A percentile compares a stretch with the other conserved stretches of the same genome.
phyloP scores from a whole-genome alignment of 1,140 invertebrate genomes.

The Drosophila parabipectinata region DNA sequence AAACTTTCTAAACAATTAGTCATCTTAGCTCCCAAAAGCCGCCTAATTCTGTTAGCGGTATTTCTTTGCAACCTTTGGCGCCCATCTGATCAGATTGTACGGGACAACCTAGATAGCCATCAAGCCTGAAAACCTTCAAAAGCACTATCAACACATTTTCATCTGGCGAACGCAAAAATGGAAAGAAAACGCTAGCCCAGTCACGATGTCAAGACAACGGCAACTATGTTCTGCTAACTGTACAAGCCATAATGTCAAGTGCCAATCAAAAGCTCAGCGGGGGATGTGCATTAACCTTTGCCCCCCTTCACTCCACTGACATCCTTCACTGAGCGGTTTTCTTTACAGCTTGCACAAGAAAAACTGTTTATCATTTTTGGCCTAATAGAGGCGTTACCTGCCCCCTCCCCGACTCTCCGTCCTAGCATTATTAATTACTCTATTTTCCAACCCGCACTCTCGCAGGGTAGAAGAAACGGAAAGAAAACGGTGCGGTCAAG shows the following conservation, averaged over 20 bases:
- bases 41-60: constrained; percentile 16
- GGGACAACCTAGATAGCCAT: constrained; percentile 46
- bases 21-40: background rate
- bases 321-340: constrained; percentile 53
- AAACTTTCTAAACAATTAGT: constrained; percentile 5
- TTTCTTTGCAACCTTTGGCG: background rate
- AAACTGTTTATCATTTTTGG: constrained; percentile 74
- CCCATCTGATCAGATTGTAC: constrained; percentile 1
- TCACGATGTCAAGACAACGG: constrained; percentile 63
- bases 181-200: constrained; percentile 36
- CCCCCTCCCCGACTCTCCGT: constrained; percentile 32
- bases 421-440: constrained; percentile 72
- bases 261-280: constrained; percentile 72
- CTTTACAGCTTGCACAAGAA: constrained; percentile 35
- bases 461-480: background rate
- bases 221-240: constrained; percentile 48
- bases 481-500: constrained; percentile 20
- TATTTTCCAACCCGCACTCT: constrained; percentile 39
- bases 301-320: constrained; percentile 23
- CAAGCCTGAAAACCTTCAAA: constrained; percentile 25
- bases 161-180: constrained; percentile 30
- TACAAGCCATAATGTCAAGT: constrained; percentile 63
- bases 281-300: constrained; percentile 19
- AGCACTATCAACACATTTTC: constrained; percentile 55
- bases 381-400: constrained; percentile 72